Evolutionary conservation across 2,113 vertebrate species (phyloP).

Genomic region (Pteruthius melanotis): DNA sequence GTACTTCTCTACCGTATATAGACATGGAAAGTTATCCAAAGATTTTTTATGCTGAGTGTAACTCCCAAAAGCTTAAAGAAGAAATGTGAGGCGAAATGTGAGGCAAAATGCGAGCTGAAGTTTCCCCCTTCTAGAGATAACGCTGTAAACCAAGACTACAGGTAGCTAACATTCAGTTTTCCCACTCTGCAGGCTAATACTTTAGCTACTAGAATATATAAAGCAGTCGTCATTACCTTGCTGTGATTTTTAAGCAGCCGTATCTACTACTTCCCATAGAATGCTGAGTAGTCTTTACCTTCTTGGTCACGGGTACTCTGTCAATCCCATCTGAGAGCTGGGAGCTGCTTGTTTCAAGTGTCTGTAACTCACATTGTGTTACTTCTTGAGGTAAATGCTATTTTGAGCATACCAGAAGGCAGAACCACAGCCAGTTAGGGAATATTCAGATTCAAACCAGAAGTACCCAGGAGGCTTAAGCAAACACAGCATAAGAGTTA

Average conservation of each 20-base stretch:
- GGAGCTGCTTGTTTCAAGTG: not conserved
- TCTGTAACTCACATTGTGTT: not conserved
- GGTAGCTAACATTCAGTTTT: not conserved
- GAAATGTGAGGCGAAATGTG: not conserved
- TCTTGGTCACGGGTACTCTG: not conserved
- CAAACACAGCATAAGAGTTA: not conserved
- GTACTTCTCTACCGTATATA: not conserved
- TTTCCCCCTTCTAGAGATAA: not conserved
- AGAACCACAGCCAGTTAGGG: not conserved
- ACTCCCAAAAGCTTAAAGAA: not conserved
- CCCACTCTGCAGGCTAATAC: not conserved
- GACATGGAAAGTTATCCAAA: not conserved
- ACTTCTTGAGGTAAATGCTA: not conserved
- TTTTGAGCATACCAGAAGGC: not conserved
- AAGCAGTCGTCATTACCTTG: not conserved
- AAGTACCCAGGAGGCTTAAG: not conserved
- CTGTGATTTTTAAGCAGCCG: not conserved
- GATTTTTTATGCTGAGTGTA: not conserved
- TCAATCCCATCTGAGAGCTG: not conserved
- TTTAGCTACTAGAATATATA: not conserved
- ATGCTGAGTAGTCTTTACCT: not conserved
- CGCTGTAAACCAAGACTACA: not conserved
- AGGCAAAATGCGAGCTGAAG: not conserved
- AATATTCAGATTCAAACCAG: not conserved
- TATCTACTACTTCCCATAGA: not conserved